Base-by-base conservation (phyloP, 2,113 vertebrate species). In the Pungitius pungitius region DNA sequence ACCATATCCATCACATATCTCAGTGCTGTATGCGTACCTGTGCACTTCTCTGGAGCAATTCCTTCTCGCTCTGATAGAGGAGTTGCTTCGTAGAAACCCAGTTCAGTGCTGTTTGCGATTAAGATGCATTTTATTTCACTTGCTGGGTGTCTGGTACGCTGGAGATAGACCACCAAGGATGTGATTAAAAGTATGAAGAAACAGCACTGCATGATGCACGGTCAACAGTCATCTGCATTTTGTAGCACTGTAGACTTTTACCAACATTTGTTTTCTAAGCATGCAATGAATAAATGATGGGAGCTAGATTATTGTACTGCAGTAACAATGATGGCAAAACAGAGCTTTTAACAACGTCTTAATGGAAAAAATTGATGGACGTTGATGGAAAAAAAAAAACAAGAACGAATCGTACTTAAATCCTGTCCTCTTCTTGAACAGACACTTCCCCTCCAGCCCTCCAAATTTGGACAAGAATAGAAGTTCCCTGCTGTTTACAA, bases 21-120 rank as follows among this genome's bases (percentile, higher is more conserved):
- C 80, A 85, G 37, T 2, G 54, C 58, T 75, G 87, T 89, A 85
- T 78, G 64, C 52, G 78, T 58, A 74, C 69, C 69, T 73, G 62
- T 27, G 84, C 45, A n/a, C 69, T 40, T 76, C 64, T 75, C 59
- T 0, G 37, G 49, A 67, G 75, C 66, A 59, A 82, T 80, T 22
- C 12, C 14, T 75, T 71, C n/a, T 72, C 14, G n/a, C 60, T 15
- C 64, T 79, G 75, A 85, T 68, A 40, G 75, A 86, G 60, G 58
- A 79, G 68, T 51, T 26, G 20, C 55, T 39, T 15, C 26, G 52
- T n/a, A 61, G 64, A 76, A 71, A 78, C 75, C 43, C 52, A 10
- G 57, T 73, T 69, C 55, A 49, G 47, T 2, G 20, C 76, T 54
- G 63, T 73, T 80, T 77, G 51, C 77, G 80, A 82, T 75, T 73